Evolutionary conservation across 2,888 invertebrate species (phyloP).

Genomic region (Callyntrura guangdongensis): DNA sequence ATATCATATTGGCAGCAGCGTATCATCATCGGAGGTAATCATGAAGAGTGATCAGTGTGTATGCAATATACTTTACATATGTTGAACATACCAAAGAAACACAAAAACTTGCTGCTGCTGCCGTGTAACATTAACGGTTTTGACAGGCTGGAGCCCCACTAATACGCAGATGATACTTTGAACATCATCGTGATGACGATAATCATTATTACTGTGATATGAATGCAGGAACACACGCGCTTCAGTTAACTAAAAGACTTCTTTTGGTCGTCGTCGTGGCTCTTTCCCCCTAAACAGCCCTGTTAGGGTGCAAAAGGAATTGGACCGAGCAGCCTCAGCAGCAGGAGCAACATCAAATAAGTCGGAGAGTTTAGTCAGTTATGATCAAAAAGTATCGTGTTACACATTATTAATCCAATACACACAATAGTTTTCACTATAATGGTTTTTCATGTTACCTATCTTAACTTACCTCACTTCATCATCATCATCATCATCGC

Average conservation of each 20-base stretch:
- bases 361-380: slow-evolving; percentile 52
- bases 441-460: slow-evolving; percentile 66
- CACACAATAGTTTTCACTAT: slow-evolving; percentile 65
- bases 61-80: slow-evolving; percentile 52
- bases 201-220: slow-evolving; percentile 41
- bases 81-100: slow-evolving; percentile 50
- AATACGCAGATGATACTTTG: slow-evolving; percentile 27
- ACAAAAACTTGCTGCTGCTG: slow-evolving; percentile 27
- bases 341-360: slow-evolving; percentile 5
- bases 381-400: slow-evolving; percentile 74
- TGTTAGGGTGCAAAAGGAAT: background rate
- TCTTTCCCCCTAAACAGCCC: slow-evolving; percentile 36
- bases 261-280: background rate
- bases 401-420: slow-evolving; percentile 75
- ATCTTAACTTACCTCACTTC: slow-evolving; percentile 55
- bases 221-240: slow-evolving; percentile 58
- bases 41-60: slow-evolving; percentile 46
- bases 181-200: slow-evolving; percentile 38
- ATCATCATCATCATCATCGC: slow-evolving; percentile 25
- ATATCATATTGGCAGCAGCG: background rate
- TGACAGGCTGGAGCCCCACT: background rate
- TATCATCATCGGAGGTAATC: slow-evolving; percentile 44
- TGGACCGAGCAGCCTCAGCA: background rate
- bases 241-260: slow-evolving; percentile 50
- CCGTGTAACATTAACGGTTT: background rate